These are phyloP conservation scores for Rhynchophorus ferrugineus DNA, from an alignment of 1,140 invertebrate genomes.

Conservation along the genomic window DNA sequence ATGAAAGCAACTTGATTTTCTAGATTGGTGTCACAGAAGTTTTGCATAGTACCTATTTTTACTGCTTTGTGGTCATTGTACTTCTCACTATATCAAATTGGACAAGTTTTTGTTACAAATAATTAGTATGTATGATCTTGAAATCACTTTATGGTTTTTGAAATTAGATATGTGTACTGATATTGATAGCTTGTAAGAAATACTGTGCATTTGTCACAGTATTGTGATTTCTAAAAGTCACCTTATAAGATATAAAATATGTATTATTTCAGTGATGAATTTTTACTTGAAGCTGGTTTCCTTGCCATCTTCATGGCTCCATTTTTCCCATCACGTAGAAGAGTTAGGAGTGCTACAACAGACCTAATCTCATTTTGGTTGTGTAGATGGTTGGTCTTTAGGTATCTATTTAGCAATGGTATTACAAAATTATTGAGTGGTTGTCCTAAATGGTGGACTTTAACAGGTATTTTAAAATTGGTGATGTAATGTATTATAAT, in stretches of 20 bases:
- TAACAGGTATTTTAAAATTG: constrained; percentile 53
- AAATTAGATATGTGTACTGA: constrained; percentile 1
- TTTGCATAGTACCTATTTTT: constrained; percentile 57
- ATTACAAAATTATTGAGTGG: constrained; percentile 68
- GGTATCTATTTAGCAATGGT: constrained; percentile 69
- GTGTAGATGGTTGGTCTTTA: constrained; percentile 70
- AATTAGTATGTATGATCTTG: constrained; percentile 56
- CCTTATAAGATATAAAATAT: too few species aligned
- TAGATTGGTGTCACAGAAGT: constrained; percentile 57
- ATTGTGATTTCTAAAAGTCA: too few species aligned
- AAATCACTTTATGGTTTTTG: constrained; percentile 2
- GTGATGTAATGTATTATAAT: background rate
- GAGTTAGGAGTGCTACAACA: constrained; percentile 40
- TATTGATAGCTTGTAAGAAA: too few species aligned
- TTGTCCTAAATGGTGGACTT: constrained; percentile 75
- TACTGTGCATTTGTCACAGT: too few species aligned
- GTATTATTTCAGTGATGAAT: constrained; percentile 66
- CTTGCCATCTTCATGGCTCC: constrained; percentile 68
- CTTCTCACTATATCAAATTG: constrained; percentile 69
- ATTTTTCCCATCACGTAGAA: constrained; percentile 39
- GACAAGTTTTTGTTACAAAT: constrained; percentile 69
- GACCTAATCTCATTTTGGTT: constrained; percentile 63
- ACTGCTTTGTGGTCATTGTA: constrained; percentile 64
- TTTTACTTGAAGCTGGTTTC: constrained; percentile 71
- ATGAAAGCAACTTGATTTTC: constrained; percentile 36